Evolutionary conservation across 2,888 invertebrate genomes (phyloP).

Genomic region (Muschampia staudingeri): DNA sequence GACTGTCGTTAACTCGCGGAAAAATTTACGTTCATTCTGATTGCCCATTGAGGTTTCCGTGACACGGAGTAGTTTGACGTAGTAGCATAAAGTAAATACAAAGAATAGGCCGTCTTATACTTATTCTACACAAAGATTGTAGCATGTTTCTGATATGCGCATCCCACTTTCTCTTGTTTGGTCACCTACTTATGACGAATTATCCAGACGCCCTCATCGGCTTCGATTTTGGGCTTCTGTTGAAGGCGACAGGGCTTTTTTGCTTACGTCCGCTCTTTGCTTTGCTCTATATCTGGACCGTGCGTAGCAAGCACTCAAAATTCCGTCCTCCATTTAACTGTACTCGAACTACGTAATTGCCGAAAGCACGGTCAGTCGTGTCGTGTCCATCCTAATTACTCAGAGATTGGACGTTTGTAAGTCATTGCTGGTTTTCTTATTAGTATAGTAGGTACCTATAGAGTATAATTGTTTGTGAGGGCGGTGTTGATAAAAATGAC

Average conservation of each 20-base stretch:
- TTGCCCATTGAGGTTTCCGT: constrained; percentile 25
- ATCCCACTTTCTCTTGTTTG: too few species aligned
- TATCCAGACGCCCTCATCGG: too few species aligned
- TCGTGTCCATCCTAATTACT: constrained; percentile 3
- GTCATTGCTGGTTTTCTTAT: not conserved
- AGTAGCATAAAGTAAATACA: not conserved
- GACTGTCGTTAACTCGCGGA: not conserved
- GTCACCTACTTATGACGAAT: too few species aligned
- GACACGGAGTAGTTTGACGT: not conserved
- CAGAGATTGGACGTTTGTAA: not conserved
- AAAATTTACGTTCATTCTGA: constrained; percentile 20
- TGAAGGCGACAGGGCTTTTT: too few species aligned
- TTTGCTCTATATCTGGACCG: too few species aligned
- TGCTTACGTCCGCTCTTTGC: too few species aligned
- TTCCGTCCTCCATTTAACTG: not conserved
- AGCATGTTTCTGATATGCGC: too few species aligned
- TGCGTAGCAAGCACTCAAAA: not conserved
- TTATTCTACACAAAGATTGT: not conserved
- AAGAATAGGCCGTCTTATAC: too few species aligned
- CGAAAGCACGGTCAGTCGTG: not conserved
- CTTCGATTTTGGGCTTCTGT: too few species aligned
- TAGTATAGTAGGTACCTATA: too few species aligned
- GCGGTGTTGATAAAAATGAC: too few species aligned
- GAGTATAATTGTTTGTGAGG: not conserved
- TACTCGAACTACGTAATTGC: not conserved